Base-by-base conservation (phyloP, 2,113 vertebrate genomes). In the Archocentrus centrarchus region DNA sequence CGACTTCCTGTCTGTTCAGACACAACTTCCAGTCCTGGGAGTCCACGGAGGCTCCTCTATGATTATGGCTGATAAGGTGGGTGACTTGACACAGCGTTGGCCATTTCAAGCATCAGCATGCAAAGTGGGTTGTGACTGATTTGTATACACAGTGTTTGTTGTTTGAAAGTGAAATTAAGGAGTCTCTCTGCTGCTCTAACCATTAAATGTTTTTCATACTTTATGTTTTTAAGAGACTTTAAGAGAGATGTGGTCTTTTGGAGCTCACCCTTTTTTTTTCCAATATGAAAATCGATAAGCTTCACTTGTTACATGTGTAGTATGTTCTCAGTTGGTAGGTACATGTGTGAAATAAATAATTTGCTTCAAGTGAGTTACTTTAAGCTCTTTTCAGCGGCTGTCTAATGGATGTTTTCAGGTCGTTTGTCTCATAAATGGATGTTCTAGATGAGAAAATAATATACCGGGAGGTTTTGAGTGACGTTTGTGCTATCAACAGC, bases 41-140 rank as follows among this genome's bases (percentile, higher is more conserved):
- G 98, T 99, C 93, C 97, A 99, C 58, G 98, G 98, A 0, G 98
- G 98, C 18, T 96, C 98, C 9, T 98, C 98, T 75, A 99, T 99
- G 98, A 99, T 99, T 93, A 98, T 99, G 98, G 98, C 98, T 53
- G 98, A 99, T 89, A 99, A 99, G 98, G 98, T 99, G 96, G 97
- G 97, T 86, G 57, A 77, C 82, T n/a, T 15, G 24, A 55, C 1
- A 37, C 37, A 39, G 7, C 32, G 62, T 35, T 44, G n/a, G 66
- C 30, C 7, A 10, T 24, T 35, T 57, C 37, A 17, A 17, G 11
- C 30, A 53, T 39, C 41, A 35, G 32, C 39, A 61, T 14, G 14
- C 10, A 73, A 83, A 76, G 24, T 1, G 77, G 3, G 11, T 14
- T 15, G 30, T 20, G 20, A 18, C 37, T 27, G 37, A 58, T 79